Percentiles rank a stretch among this genome's conserved stretches.
Conservation (phyloP, 2,113 vertebrate species). For the Hepsetus odoe region DNA sequence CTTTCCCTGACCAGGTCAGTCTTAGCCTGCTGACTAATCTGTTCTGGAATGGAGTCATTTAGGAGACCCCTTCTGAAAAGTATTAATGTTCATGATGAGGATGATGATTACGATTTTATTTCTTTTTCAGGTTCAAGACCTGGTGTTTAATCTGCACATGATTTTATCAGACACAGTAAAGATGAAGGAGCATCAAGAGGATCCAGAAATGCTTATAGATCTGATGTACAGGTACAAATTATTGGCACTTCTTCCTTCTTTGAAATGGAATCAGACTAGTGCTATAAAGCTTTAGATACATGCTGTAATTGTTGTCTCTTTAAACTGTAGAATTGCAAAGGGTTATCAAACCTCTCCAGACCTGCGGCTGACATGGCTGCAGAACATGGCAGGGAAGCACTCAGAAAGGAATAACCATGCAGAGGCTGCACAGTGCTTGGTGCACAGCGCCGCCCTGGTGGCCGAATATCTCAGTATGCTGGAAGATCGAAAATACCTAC, state of each 20-base stretch:
- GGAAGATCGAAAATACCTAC: constrained; percentile 98
- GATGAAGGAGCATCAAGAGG: constrained; percentile 99
- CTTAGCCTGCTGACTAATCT: background rate
- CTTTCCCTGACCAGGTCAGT: constrained; percentile 93
- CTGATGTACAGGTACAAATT: constrained; percentile 92
- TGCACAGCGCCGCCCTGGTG: constrained; percentile 96
- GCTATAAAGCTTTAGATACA: background rate
- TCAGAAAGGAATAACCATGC: constrained; percentile 95
- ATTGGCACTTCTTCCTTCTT: background rate
- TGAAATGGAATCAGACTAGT: background rate
- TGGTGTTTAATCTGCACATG: constrained; percentile 99
- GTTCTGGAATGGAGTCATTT: background rate
- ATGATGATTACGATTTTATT: background rate
- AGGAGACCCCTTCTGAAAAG: background rate
- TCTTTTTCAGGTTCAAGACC: constrained; percentile 89
- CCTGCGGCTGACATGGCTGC: constrained; percentile 92
- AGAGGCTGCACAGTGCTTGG: constrained; percentile 94
- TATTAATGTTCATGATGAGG: background rate
- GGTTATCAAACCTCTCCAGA: constrained; percentile 98
- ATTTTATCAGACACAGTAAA: constrained; percentile 98
- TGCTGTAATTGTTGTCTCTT: background rate
- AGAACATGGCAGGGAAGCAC: constrained; percentile 99
- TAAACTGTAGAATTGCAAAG: constrained; percentile 87
- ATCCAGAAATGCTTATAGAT: constrained; percentile 98
- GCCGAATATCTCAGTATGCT: constrained; percentile 98